These are phyloP conservation scores for Oceanodroma tethys DNA, from an alignment of 2,113 vertebrate species.

Conservation along the genomic window DNA sequence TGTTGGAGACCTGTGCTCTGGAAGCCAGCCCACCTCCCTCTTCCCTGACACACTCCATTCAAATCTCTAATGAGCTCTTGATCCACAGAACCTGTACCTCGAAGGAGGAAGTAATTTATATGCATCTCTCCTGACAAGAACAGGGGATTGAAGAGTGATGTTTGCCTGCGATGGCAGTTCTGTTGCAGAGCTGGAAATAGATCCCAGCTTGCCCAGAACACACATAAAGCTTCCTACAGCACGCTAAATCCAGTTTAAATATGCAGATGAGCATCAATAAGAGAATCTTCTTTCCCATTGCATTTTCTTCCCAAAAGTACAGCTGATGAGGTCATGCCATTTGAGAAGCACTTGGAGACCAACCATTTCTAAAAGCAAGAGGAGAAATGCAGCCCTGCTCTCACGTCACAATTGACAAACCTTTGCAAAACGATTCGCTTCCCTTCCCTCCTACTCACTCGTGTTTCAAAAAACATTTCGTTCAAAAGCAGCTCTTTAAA, in stretches of 20 bases:
- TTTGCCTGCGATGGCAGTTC: background rate
- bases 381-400: background rate
- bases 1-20: background rate
- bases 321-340: background rate
- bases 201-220: background rate
- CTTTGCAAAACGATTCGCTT: background rate
- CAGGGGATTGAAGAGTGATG: background rate
- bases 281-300: background rate
- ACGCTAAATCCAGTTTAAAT: background rate
- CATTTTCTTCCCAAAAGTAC: background rate
- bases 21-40: background rate
- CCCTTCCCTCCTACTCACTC: slow-evolving; percentile 16
- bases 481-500: slow-evolving; percentile 26
- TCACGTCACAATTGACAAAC: slow-evolving; percentile 22
- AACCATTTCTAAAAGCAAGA: background rate
- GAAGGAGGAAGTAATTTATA: background rate
- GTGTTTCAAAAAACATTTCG: background rate
- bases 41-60: background rate
- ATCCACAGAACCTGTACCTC: background rate
- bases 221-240: background rate
- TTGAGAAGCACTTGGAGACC: background rate
- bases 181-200: background rate
- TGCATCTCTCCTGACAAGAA: background rate
- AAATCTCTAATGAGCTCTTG: background rate
- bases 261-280: background rate